phyloP scores from a whole-genome alignment of 2,888 invertebrate genomes.

The Spisula solida region DNA sequence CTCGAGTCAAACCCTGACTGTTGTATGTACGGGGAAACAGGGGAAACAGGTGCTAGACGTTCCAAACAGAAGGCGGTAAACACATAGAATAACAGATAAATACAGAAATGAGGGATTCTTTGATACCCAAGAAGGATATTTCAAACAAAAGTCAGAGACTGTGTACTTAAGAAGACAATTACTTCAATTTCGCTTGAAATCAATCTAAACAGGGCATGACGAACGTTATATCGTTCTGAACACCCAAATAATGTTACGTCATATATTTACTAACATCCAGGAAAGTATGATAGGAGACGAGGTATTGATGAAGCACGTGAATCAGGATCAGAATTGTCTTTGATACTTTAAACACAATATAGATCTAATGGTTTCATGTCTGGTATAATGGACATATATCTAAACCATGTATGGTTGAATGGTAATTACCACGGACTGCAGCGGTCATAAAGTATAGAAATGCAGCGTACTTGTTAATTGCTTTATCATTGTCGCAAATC shows the following conservation, averaged over 20 bases:
- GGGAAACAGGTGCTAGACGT: constrained; percentile 28
- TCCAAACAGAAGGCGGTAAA: constrained; percentile 11
- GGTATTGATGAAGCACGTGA: background rate
- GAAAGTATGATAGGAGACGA: background rate
- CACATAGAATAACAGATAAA: constrained; percentile 6
- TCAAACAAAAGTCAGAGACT: background rate
- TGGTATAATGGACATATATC: too few relatives aligned
- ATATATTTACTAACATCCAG: background rate
- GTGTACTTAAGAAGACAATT: constrained; percentile 7
- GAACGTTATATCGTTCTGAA: background rate
- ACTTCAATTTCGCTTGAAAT: constrained; percentile 1
- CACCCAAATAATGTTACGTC: background rate
- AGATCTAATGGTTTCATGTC: too few relatives aligned
- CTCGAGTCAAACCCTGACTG: background rate
- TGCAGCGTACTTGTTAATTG: too few relatives aligned
- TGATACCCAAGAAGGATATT: background rate
- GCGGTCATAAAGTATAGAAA: too few relatives aligned
- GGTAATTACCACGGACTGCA: too few relatives aligned
- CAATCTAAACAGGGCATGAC: constrained; percentile 22
- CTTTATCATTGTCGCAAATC: too few relatives aligned
- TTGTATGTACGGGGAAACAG: background rate
- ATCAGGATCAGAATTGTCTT: background rate
- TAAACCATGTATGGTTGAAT: too few relatives aligned
- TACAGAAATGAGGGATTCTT: constrained; percentile 1
- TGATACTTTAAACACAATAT: background rate